Evolutionary conservation across 1,140 invertebrate genomes (phyloP).

Genomic region (Ridgeia piscesae): DNA sequence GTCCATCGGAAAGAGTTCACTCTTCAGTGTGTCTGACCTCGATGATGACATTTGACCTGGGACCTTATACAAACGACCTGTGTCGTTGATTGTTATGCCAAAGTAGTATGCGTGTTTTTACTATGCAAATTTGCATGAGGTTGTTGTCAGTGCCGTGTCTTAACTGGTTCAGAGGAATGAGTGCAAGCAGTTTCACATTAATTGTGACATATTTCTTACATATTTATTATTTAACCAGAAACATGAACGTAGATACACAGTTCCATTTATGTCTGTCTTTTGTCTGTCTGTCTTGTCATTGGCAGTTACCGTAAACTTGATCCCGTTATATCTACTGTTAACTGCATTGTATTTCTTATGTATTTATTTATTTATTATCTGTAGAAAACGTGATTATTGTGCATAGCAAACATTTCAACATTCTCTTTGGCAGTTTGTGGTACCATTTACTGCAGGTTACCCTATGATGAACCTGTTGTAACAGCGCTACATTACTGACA

Average conservation of each 20-base stretch:
- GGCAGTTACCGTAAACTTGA: background rate
- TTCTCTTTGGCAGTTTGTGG: background rate
- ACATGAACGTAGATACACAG: background rate
- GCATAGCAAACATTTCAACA: background rate
- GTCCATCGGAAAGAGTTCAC: background rate
- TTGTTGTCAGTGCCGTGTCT: background rate
- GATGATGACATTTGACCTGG: background rate
- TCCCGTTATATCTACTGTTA: background rate
- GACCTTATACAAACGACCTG: background rate
- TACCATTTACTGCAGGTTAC: too few relatives aligned
- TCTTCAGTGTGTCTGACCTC: background rate
- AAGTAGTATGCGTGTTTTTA: background rate
- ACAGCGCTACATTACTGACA: background rate
- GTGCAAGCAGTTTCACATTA: background rate
- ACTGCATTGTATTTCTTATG: background rate
- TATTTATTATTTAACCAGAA: background rate
- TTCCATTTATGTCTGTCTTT: background rate
- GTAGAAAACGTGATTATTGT: background rate
- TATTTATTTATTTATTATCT: background rate
- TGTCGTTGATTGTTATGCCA: background rate
- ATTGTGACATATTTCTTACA: background rate
- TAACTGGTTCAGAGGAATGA: background rate
- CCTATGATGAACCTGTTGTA: background rate
- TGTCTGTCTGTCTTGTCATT: background rate
- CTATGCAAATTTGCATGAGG: background rate